These are phyloP conservation scores for Agrotis segetum DNA, from an alignment of 2,888 invertebrate genomes.

Conservation along the genomic window DNA sequence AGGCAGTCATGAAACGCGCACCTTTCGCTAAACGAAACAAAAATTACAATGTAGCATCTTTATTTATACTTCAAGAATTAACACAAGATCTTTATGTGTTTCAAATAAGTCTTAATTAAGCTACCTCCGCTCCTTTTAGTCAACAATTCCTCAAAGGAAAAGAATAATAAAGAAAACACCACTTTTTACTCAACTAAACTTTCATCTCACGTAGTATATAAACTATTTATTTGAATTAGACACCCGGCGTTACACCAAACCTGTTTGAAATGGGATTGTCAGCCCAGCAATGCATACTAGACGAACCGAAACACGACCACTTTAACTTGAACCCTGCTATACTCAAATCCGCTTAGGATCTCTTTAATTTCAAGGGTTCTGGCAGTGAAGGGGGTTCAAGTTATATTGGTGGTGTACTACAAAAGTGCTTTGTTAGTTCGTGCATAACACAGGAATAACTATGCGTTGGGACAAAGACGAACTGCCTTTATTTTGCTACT, in stretches of 20 bases:
- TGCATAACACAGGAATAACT: constrained; percentile 60
- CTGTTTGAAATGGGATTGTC: constrained; percentile 67
- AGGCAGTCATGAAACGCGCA: too few relatives aligned
- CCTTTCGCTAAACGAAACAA: too few relatives aligned
- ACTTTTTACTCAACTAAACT: constrained; percentile 2
- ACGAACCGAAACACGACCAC: constrained; percentile 58
- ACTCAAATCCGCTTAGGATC: background rate
- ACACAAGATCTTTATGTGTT: background rate
- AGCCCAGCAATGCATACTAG: constrained; percentile 69
- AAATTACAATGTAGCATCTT: too few relatives aligned
- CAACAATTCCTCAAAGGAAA: background rate
- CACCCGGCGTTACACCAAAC: constrained; percentile 54
- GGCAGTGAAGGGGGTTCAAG: constrained; percentile 20
- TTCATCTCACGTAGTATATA: constrained; percentile 47
- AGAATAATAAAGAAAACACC: background rate
- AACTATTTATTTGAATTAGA: constrained; percentile 68
- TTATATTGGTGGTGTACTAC: constrained; percentile 38
- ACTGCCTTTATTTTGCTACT: constrained; percentile 34
- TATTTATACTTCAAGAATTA: too few relatives aligned
- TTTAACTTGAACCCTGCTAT: constrained; percentile 30
- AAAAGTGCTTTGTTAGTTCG: constrained; percentile 59
- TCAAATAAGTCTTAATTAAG: background rate
- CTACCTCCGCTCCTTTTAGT: background rate
- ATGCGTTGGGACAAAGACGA: constrained; percentile 37
- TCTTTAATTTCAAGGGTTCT: background rate